phyloP scores from a whole-genome alignment of 2,797 vertebrate genomes.

The Hippopotamyrus pictus region DNA sequence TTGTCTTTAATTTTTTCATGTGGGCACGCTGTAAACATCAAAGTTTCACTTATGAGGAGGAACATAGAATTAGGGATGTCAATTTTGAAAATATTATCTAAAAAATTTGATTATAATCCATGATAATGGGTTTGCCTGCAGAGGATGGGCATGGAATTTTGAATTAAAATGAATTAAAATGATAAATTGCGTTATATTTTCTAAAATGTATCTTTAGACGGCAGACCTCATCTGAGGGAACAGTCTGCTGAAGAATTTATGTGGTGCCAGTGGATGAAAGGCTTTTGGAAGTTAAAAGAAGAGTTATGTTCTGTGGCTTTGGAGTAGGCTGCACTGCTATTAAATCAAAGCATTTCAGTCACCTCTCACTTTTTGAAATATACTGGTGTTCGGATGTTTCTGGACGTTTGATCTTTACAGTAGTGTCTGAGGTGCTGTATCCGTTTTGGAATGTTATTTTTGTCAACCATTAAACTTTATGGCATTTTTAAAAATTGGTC shows the following conservation, averaged over 20 bases:
- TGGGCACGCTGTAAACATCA: neutral
- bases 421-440: neutral
- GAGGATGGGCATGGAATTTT: neutral
- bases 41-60: neutral
- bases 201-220: neutral
- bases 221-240: neutral
- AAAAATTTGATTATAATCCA: neutral
- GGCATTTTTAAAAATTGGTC: neutral
- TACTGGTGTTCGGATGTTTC: neutral
- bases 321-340: neutral
- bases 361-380: neutral
- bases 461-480: neutral
- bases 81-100: conserved; percentile 1
- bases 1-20: neutral
- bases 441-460: neutral
- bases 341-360: neutral
- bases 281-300: neutral
- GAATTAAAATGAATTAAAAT: neutral
- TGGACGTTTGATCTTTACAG: neutral
- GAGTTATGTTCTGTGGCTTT: neutral
- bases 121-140: neutral
- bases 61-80: neutral
- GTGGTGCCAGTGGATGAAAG: neutral
- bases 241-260: neutral
- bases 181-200: neutral